A percentile compares a stretch with the other conserved stretches of the same genome.
phyloP scores from a whole-genome alignment of 2,888 invertebrate genomes.

The Cheilosia scutellata region DNA sequence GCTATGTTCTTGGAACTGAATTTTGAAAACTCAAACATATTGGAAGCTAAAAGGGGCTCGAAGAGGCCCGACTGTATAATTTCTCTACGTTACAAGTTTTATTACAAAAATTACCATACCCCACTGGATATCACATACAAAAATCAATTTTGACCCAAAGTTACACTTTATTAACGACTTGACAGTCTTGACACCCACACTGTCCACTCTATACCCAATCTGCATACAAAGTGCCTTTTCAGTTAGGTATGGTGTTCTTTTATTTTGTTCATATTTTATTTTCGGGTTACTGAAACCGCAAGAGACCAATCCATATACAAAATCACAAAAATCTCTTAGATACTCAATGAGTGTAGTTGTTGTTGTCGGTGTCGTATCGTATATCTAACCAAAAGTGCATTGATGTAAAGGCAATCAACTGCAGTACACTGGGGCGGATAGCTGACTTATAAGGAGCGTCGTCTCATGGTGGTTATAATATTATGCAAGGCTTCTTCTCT shows the following conservation, averaged over 20 bases:
- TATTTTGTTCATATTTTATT: slow-evolving; percentile 15
- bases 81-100: too few species aligned
- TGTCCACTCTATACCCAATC: slow-evolving; percentile 14
- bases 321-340: slow-evolving; percentile 17
- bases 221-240: slow-evolving; percentile 25
- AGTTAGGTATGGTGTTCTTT: slow-evolving; percentile 5
- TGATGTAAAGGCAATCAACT: slow-evolving; percentile 31
- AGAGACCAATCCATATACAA: slow-evolving; percentile 41
- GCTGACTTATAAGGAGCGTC: slow-evolving; percentile 24
- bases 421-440: neutral
- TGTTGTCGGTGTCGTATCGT: slow-evolving; percentile 6
- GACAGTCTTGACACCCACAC: slow-evolving; percentile 18
- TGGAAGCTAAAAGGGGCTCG: too few species aligned
- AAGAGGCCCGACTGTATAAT: too few species aligned
- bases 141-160: neutral
- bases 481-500: slow-evolving; percentile 53
- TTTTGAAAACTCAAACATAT: too few species aligned
- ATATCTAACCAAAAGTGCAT: slow-evolving; percentile 28
- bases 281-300: slow-evolving; percentile 42
- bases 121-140: neutral
- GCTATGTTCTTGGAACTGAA: too few species aligned
- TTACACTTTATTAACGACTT: neutral
- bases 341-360: neutral
- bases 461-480: slow-evolving; percentile 34
- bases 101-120: neutral